Conservation (phyloP, 2,888 invertebrate species). For the Onthophagus sagittarius region DNA sequence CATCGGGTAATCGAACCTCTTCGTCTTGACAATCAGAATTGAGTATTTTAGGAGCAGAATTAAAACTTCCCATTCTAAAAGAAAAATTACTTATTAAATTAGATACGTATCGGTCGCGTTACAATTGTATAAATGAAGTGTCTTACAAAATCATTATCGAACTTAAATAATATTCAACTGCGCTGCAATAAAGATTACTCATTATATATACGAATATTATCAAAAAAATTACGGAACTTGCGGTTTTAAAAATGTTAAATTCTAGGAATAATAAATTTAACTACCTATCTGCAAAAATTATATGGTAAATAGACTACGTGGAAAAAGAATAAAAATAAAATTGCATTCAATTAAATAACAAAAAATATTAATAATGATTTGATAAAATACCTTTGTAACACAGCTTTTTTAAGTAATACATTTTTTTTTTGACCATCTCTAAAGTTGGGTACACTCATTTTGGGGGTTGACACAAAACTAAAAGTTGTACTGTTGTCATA, state of each 20-base stretch:
- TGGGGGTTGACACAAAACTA: not conserved
- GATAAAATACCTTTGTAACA: not conserved
- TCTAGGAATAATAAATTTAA: too few relatives aligned
- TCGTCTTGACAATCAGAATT: constrained; percentile 62
- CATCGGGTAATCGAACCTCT: constrained; percentile 51
- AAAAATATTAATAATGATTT: not conserved
- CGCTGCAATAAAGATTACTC: not conserved
- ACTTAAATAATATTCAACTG: not conserved
- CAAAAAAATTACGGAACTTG: too few relatives aligned
- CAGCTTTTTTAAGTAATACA: constrained; percentile 2
- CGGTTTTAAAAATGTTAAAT: too few relatives aligned
- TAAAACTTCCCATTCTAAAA: constrained; percentile 69
- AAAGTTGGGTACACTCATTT: not conserved
- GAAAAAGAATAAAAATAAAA: not conserved
- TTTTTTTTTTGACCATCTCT: constrained; percentile 2
- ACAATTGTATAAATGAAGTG: too few relatives aligned
- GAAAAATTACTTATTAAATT: not conserved
- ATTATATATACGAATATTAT: not conserved
- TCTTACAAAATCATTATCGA: too few relatives aligned
- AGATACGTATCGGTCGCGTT: too few relatives aligned
- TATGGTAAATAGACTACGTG: too few relatives aligned
- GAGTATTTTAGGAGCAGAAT: constrained; percentile 61
- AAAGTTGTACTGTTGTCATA: not conserved
- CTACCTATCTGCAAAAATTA: too few relatives aligned
- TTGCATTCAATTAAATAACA: not conserved